These are phyloP conservation scores for Cotesia chilonis DNA, from an alignment of 1,140 invertebrate genomes.

Conservation along the genomic window DNA sequence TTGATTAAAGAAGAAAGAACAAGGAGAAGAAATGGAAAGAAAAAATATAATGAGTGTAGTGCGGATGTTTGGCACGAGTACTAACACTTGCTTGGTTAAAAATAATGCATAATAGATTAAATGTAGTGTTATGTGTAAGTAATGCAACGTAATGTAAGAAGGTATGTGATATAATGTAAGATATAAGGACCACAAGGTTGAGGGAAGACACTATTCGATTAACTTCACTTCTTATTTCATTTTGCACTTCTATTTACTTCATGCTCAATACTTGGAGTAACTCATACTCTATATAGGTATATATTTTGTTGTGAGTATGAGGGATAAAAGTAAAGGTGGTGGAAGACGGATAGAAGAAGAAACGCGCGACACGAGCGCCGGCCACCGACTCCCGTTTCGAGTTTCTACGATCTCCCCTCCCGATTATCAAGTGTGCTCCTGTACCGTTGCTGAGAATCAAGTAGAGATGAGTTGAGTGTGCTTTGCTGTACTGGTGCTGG, in stretches of 20 bases:
- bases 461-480: neutral
- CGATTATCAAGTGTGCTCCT: neutral
- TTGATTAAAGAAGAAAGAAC: too few species aligned
- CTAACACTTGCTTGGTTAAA: neutral
- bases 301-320: too few species aligned
- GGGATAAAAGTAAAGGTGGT: too few species aligned
- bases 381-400: conserved; percentile 31
- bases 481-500: too few species aligned
- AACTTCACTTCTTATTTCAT: too few species aligned
- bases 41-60: neutral
- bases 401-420: conserved; percentile 23
- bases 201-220: neutral
- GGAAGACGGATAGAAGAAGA: conserved; percentile 2
- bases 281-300: too few species aligned
- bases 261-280: too few species aligned
- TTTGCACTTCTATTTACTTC: too few species aligned
- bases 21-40: neutral
- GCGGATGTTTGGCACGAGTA: neutral
- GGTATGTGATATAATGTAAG: neutral
- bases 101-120: too few species aligned
- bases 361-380: conserved; percentile 27
- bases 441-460: too few species aligned
- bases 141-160: too few species aligned
- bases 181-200: conserved; percentile 12
- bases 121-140: too few species aligned